A percentile compares a stretch with the other conserved stretches of the same genome.
These are phyloP conservation scores for Cataglyphis altisquamis DNA, from an alignment of 2,888 invertebrate species.

Conservation along the genomic window DNA sequence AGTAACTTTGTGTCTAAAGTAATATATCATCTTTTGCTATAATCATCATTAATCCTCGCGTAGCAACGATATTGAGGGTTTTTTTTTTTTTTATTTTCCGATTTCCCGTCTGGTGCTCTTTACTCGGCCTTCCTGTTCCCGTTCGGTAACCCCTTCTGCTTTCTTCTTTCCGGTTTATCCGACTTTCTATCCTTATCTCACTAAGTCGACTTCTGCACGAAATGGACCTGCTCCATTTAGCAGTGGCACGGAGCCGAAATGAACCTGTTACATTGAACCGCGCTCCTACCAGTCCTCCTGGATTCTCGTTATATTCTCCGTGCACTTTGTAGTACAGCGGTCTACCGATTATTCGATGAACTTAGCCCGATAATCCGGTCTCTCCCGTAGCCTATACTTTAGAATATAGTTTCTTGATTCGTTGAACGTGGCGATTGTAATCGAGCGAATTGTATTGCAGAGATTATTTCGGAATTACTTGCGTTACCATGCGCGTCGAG, in stretches of 20 bases:
- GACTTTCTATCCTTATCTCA: conserved; percentile 27
- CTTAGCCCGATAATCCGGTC: conserved; percentile 61
- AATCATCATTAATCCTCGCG: conserved; percentile 49
- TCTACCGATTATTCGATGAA: conserved; percentile 69
- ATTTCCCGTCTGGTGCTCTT: conserved; percentile 27
- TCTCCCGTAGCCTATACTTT: conserved; percentile 16
- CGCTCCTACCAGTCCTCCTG: conserved; percentile 56
- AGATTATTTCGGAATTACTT: neutral
- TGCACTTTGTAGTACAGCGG: conserved; percentile 41
- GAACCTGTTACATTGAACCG: conserved; percentile 64
- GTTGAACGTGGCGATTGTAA: conserved; percentile 37
- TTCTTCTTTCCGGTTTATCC: conserved; percentile 12
- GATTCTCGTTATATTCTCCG: conserved; percentile 63
- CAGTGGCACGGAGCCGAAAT: conserved; percentile 51
- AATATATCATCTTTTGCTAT: conserved; percentile 63
- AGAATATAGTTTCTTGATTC: conserved; percentile 60
- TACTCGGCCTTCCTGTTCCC: neutral
- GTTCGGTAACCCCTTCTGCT: neutral
- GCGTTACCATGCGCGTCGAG: neutral
- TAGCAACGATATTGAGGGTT: conserved; percentile 51
- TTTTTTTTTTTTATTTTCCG: conserved; percentile 31
- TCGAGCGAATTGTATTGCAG: conserved; percentile 5
- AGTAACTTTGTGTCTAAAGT: conserved; percentile 68
- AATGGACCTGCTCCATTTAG: conserved; percentile 53
- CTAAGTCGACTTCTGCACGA: conserved; percentile 34